Percentiles rank a stretch among this genome's conserved stretches.
Conservation (phyloP, 2,888 invertebrate species). For the Rotaria socialis region DNA sequence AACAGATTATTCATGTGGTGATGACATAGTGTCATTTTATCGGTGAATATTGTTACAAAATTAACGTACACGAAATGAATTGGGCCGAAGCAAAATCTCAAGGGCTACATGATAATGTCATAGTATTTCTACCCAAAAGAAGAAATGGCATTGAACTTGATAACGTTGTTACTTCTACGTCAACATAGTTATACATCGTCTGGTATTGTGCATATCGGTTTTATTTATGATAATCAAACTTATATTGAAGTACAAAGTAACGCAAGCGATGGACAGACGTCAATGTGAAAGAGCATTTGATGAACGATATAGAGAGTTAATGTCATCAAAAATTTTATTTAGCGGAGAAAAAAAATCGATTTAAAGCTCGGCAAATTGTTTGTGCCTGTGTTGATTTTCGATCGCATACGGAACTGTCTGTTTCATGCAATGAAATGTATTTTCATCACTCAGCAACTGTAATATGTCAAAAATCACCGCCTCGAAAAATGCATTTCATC, state of each 20-base stretch:
- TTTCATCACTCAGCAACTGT: not conserved
- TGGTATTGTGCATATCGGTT: not conserved
- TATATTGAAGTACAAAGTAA: not conserved
- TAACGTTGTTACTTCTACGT: not conserved
- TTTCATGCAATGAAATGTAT: not conserved
- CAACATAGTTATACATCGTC: not conserved
- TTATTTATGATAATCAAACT: not conserved
- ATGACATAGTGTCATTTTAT: not conserved
- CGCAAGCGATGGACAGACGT: not conserved
- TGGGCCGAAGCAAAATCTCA: not conserved
- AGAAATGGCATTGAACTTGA: not conserved
- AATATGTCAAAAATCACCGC: not conserved
- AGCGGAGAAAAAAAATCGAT: not conserved
- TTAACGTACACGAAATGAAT: not conserved
- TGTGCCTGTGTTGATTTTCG: not conserved
- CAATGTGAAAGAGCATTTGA: not conserved
- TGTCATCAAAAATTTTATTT: not conserved
- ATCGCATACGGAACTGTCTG: not conserved
- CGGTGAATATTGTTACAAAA: slow-evolving; percentile 29
- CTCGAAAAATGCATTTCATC: not conserved
- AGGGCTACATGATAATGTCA: not conserved
- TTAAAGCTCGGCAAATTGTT: not conserved
- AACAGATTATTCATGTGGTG: not conserved
- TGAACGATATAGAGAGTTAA: not conserved
- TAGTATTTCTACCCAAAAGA: not conserved